These are phyloP conservation scores for roundworm (Caenorhabditis elegans) DNA, from an alignment of 1,140 invertebrate species.

Conservation along the genomic window WBcel235 BX284602.5:1354001-1354500, in stretches of 20 bases:
- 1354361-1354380: no score
- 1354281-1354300: neutral
- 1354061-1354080: neutral
- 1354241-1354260: neutral
- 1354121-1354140: neutral
- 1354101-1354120: neutral
- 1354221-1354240: neutral
- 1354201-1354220: conserved; percentile 7
- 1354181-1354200: neutral
- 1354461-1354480: no score
- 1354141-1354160: neutral
- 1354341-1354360: neutral
- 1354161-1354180: neutral
- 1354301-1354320: neutral
- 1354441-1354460: no score
- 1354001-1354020: neutral
- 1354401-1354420: no score
- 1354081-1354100: neutral
- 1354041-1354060: neutral
- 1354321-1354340: neutral
- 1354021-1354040: neutral
- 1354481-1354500: no score
- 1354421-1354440: no score
- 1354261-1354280: neutral
- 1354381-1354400: no score